These are phyloP conservation scores for Brachionus angularis DNA, from an alignment of 1,140 invertebrate species.

Conservation along the genomic window DNA sequence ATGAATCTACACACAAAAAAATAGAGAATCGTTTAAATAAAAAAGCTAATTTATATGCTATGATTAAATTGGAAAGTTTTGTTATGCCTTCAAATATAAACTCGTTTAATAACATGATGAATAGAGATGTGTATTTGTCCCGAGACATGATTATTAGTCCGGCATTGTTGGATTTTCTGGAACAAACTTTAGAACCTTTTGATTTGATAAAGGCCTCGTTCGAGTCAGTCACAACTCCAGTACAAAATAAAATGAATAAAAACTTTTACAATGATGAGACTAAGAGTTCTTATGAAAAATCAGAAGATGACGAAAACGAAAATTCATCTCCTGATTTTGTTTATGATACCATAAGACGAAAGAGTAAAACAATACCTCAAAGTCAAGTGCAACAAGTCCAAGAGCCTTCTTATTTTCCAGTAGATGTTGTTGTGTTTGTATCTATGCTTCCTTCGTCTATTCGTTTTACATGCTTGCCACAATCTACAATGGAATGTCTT, in stretches of 20 bases:
- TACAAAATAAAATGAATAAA: too few relatives aligned
- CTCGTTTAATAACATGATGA: constrained; percentile 7
- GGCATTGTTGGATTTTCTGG: constrained; percentile 57
- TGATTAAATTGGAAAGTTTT: constrained; percentile 61
- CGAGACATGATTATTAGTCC: constrained; percentile 58
- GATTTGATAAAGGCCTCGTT: constrained; percentile 21
- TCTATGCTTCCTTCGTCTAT: constrained; percentile 94
- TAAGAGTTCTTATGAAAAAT: too few relatives aligned
- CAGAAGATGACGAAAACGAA: too few relatives aligned
- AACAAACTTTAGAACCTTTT: constrained; percentile 75
- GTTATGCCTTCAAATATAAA: constrained; percentile 63
- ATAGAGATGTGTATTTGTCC: constrained; percentile 29
- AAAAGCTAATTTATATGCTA: constrained; percentile 43
- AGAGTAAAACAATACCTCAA: too few relatives aligned
- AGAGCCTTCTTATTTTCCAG: constrained; percentile 81
- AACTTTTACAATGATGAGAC: too few relatives aligned
- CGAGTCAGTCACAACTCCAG: neutral
- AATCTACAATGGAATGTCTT: constrained; percentile 91
- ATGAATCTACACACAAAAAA: constrained; percentile 51
- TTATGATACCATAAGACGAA: too few relatives aligned
- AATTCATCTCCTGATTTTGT: too few relatives aligned
- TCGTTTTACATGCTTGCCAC: constrained; percentile 78
- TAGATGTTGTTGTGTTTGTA: constrained; percentile 97
- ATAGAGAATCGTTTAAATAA: constrained; percentile 46
- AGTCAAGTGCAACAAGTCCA: constrained; percentile 49